phyloP scores from a whole-genome alignment of 2,797 vertebrate genomes.

The Tenualosa thibaudeaui region DNA sequence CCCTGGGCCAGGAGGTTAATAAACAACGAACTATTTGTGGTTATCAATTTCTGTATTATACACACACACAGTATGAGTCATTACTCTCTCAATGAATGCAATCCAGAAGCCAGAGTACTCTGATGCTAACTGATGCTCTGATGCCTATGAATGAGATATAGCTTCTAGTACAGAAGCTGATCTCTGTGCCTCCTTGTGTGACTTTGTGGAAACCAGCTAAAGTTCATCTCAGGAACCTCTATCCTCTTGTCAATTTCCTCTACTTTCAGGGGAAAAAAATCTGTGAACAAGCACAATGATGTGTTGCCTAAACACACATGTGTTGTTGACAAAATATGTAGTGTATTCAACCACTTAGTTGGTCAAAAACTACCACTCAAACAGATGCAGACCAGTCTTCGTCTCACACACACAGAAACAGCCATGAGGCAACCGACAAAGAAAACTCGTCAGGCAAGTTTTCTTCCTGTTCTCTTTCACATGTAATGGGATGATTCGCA shows the following conservation, averaged over 20 bases:
- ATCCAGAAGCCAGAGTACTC: too few species aligned
- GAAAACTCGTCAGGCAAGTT: background rate
- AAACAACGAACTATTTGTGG: too few species aligned
- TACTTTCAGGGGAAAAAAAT: background rate
- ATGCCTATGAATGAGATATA: background rate
- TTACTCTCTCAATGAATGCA: too few species aligned
- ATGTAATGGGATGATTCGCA: conserved; percentile 1
- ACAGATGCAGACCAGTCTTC: background rate
- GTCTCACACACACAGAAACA: background rate
- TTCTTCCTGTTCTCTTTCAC: conserved; percentile 15
- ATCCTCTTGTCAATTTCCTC: background rate
- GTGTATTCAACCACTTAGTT: background rate
- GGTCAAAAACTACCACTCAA: background rate
- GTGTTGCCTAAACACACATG: background rate
- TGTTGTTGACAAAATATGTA: conserved; percentile 10
- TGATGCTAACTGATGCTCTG: too few species aligned
- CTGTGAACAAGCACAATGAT: background rate
- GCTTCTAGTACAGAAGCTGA: background rate
- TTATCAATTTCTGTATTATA: too few species aligned
- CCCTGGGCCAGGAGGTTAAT: background rate
- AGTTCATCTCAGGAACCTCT: background rate
- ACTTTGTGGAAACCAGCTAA: background rate
- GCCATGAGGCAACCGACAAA: background rate
- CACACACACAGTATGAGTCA: too few species aligned
- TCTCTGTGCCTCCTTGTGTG: background rate